phyloP scores from a whole-genome alignment of 2,888 invertebrate species.

The Protodeltote pygarga region DNA sequence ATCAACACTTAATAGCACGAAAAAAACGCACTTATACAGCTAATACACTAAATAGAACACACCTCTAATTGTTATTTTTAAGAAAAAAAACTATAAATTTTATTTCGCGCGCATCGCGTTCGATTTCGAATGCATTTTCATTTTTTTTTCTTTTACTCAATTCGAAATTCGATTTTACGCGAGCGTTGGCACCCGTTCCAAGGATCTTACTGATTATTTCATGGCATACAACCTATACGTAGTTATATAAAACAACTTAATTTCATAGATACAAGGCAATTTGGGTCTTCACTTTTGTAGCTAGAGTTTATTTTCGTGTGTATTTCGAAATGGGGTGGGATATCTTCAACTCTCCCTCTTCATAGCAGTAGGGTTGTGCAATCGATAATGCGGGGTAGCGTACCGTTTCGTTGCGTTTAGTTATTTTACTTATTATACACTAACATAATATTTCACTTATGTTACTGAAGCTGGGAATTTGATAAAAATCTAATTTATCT shows the following conservation, averaged over 20 bases:
- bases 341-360: conserved; percentile 59
- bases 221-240: conserved; percentile 62
- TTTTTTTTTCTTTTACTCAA: conserved; percentile 26
- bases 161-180: conserved; percentile 19
- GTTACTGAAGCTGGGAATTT: no score
- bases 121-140: conserved; percentile 22
- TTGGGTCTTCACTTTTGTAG: conserved; percentile 6
- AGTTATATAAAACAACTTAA: conserved; percentile 73
- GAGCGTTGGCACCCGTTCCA: conserved; percentile 35
- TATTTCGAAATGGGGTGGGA: conserved; percentile 47
- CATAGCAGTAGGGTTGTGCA: conserved; percentile 44
- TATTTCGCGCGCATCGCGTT: conserved; percentile 31
- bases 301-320: conserved; percentile 45
- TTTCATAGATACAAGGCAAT: conserved; percentile 40
- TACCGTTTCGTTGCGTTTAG: conserved; percentile 1
- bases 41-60: no score
- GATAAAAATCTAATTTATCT: no score
- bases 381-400: conserved; percentile 1
- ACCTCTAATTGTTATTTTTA: no score
- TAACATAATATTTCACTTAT: no score
- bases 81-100: conserved; percentile 13
- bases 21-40: no score
- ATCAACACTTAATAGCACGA: conserved; percentile 7
- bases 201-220: conserved; percentile 81
- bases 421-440: neutral